Evolutionary conservation across 2,113 vertebrate genomes (phyloP).

Genomic region (Coptodon bakossiorum): DNA sequence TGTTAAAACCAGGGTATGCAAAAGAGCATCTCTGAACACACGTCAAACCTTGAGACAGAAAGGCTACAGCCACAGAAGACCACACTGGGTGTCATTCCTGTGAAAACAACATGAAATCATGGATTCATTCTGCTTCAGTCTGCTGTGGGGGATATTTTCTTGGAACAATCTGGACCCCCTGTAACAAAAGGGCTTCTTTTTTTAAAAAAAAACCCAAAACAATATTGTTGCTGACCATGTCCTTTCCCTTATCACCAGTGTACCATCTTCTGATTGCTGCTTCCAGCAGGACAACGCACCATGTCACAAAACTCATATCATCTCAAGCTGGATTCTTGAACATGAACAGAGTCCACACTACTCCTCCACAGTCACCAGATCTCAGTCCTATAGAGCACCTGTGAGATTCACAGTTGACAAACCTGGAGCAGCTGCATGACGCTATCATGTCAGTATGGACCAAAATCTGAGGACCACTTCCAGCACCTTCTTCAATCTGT

Average conservation of each 20-base stretch:
- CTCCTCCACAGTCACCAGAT: not conserved
- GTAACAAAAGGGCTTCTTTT: not conserved
- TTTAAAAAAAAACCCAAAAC: accelerated
- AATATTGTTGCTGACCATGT: not conserved
- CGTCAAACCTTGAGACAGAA: not conserved
- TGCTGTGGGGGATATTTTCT: not conserved
- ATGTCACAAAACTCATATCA: not conserved
- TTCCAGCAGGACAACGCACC: not conserved
- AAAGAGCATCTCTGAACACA: not conserved
- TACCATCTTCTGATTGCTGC: not conserved
- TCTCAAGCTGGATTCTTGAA: not conserved
- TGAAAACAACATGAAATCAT: not conserved
- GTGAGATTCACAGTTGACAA: not conserved
- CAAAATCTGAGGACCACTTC: not conserved
- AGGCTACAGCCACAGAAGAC: not conserved
- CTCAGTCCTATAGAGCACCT: too few relatives aligned
- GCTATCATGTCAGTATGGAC: not conserved
- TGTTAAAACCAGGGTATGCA: not conserved
- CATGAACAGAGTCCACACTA: not conserved
- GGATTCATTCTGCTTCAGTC: not conserved
- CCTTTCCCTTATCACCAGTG: not conserved
- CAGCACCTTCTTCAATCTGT: not conserved
- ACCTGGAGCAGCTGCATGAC: not conserved
- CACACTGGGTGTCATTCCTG: not conserved
- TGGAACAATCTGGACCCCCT: not conserved